Evolutionary conservation across 2,888 invertebrate genomes (phyloP).

Genomic region (Microchrysa polita): DNA sequence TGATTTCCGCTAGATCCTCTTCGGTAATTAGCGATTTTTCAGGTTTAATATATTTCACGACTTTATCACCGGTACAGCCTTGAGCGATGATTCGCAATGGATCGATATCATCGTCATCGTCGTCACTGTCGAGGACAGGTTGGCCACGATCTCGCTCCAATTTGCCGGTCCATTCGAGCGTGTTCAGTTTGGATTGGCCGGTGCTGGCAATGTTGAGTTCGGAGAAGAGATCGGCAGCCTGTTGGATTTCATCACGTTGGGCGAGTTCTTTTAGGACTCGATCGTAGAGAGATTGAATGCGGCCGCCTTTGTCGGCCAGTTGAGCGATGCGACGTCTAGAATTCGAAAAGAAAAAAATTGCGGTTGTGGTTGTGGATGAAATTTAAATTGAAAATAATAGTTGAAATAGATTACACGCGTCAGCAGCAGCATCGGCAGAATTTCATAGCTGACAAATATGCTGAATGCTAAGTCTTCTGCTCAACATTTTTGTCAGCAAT

Average conservation of each 20-base stretch:
- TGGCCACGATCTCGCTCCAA: constrained; percentile 50
- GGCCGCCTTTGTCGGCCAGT: constrained; percentile 62
- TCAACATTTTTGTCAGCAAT: too few relatives aligned
- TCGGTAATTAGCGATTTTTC: constrained; percentile 57
- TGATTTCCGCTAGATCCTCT: constrained; percentile 60
- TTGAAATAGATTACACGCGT: too few relatives aligned
- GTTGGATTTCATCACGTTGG: constrained; percentile 57
- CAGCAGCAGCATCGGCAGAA: too few relatives aligned
- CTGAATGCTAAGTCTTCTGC: too few relatives aligned
- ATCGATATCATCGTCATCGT: constrained; percentile 59
- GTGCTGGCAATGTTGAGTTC: constrained; percentile 59
- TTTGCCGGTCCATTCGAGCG: constrained; percentile 60
- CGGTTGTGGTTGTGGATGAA: too few relatives aligned
- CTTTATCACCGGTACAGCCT: constrained; percentile 58
- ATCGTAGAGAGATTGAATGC: constrained; percentile 58
- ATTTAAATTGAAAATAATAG: too few relatives aligned
- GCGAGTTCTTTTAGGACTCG: constrained; percentile 58
- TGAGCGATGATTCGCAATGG: constrained; percentile 61
- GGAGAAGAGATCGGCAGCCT: constrained; percentile 58
- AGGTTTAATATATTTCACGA: constrained; percentile 55
- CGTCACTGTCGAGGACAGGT: constrained; percentile 60
- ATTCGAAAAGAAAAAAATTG: neutral
- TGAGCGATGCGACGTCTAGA: constrained; percentile 48
- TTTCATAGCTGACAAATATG: too few relatives aligned
- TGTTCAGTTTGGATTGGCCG: constrained; percentile 56